These are phyloP conservation scores for Rhinolophus sinicus DNA, from an alignment of 2,113 vertebrate genomes.

Conservation along the genomic window DNA sequence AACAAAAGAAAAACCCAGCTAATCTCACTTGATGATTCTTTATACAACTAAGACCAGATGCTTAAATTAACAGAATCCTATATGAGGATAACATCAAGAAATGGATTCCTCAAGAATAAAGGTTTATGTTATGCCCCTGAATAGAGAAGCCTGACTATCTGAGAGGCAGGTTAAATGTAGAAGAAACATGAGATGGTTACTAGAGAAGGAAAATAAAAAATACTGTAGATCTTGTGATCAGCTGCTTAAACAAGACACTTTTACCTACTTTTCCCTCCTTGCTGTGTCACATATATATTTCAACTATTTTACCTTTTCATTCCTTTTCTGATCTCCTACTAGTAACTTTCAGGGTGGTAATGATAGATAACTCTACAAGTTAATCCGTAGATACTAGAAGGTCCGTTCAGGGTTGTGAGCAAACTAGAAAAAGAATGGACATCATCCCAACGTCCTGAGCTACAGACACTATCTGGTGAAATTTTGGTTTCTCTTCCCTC, in stretches of 20 bases:
- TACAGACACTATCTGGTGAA: background rate
- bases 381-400: background rate
- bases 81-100: background rate
- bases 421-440: background rate
- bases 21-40: background rate
- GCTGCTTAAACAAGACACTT: background rate
- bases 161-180: background rate
- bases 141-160: background rate
- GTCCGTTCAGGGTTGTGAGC: background rate
- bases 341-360: background rate
- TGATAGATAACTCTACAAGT: background rate
- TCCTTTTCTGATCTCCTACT: background rate
- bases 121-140: background rate
- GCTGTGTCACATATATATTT: background rate
- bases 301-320: background rate
- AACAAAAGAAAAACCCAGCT: background rate
- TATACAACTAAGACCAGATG: background rate
- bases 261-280: background rate
- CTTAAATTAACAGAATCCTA: background rate
- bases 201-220: background rate
- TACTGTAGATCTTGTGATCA: background rate
- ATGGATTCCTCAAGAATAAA: background rate
- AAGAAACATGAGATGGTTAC: background rate
- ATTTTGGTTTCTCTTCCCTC: background rate
- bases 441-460: background rate